Base-by-base conservation (phyloP, 2,797 vertebrate species). In the Phalloptychus januarius region DNA sequence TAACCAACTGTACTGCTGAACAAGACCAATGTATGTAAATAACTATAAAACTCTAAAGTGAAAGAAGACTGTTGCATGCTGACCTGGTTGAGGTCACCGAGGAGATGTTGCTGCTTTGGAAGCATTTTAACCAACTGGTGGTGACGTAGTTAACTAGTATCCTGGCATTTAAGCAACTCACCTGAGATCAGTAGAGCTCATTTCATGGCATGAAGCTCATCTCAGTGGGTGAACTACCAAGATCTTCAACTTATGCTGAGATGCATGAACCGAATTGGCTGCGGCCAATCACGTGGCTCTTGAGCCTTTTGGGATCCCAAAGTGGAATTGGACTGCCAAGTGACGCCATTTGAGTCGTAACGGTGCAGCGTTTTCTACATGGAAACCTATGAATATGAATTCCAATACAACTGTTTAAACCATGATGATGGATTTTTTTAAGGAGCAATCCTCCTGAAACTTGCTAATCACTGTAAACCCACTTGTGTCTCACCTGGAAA, bases 11-110 rank as follows among this genome's bases (percentile, higher is more conserved):
- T 78, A 73, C 76, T 76, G 80, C 72, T 79, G 74, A 70, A 45
- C 69, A 42, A 52, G 56, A 75, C 38, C 74, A 63, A 74, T 45
- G 48, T 80, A 74, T 86, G 77, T 84, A 75, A 15, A 81, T 80
- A 52, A 44, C n/a, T 1, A 70, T 76, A 79, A 75, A 54, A 76
- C 52, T 48, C 79, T 23, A 42, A 36, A 72, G 48, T 40, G 79
- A 33, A 44, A 63, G 12, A 42, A 33, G 54, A 83, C n/a, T 81
- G 50, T 54, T 88, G 87, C 85, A 90, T 87, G 86, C 63, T 73
- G 72, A 80, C 75, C 28, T 50, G 28, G 4, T 36, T 78, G 69
- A 67, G 72, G 58, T 86, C 76, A 75, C 25, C 70, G 48, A 79
- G 52, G 72, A 75, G 72, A 61, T 65, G 78, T 75, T 82, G 63